Conservation (phyloP, 2,113 vertebrate genomes). For the Condylura cristata region DNA sequence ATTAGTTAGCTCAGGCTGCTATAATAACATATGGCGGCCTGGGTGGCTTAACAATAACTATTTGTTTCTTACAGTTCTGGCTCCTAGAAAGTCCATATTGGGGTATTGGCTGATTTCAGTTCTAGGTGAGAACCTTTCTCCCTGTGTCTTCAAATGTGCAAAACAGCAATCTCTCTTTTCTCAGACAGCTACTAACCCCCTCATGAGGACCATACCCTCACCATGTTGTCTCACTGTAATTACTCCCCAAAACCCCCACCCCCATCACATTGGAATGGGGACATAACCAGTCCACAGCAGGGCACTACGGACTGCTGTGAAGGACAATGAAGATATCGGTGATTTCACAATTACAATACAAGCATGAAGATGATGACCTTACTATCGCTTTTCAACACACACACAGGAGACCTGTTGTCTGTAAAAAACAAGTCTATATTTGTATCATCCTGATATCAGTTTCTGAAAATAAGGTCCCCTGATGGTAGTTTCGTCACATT, state of each 20-base stretch:
- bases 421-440: not conserved
- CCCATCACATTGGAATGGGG: not conserved
- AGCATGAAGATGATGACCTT: not conserved
- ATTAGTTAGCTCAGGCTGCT: not conserved
- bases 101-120: not conserved
- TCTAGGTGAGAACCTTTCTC: not conserved
- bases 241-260: not conserved
- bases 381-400: not conserved
- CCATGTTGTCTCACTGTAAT: not conserved
- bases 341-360: not conserved
- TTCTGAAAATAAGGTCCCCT: slow-evolving; percentile 28
- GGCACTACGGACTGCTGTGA: not conserved
- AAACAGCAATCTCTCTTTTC: not conserved
- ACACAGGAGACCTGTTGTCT: not conserved
- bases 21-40: not conserved
- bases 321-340: not conserved
- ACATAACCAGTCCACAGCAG: not conserved
- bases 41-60: not conserved
- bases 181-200: not conserved
- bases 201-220: not conserved
- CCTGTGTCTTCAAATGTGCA: not conserved
- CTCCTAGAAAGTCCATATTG: not conserved
- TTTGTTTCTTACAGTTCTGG: not conserved
- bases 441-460: not conserved
- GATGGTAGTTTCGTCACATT: slow-evolving; percentile 14